phyloP scores from a whole-genome alignment of 2,113 vertebrate species.

The Pimephales promelas region DNA sequence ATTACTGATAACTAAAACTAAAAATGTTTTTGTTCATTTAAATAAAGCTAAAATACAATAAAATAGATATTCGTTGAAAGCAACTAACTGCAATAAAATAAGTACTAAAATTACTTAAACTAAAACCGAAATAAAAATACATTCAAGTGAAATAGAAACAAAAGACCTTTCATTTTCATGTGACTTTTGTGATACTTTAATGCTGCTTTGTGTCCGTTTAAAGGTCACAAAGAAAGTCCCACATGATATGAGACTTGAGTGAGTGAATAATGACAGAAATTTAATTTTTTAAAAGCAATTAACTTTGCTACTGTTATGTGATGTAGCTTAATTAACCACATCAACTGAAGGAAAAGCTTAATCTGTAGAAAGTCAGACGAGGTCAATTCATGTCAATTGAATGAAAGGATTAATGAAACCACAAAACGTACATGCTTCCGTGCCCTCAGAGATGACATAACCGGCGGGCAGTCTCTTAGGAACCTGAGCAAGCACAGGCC shows the following conservation, averaged over 20 bases:
- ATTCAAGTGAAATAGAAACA: neutral
- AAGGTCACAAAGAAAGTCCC: neutral
- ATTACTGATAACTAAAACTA: neutral
- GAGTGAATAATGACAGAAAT: neutral
- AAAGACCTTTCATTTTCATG: neutral
- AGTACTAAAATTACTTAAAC: neutral
- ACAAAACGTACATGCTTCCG: neutral
- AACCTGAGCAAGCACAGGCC: constrained; percentile 51
- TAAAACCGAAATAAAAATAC: too few species aligned
- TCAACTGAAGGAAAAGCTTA: neutral
- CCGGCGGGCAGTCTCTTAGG: constrained; percentile 51
- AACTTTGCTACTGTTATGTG: neutral
- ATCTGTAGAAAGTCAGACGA: neutral
- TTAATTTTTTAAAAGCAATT: neutral
- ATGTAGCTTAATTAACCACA: neutral
- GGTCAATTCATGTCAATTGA: neutral
- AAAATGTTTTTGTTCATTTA: neutral
- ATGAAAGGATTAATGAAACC: neutral
- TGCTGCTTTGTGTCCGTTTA: neutral
- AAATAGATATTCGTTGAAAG: too few species aligned
- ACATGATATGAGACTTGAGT: neutral
- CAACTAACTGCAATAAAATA: too few species aligned
- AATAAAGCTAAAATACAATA: too few species aligned
- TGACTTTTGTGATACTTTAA: neutral
- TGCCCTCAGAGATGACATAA: constrained; percentile 57